phyloP scores from a whole-genome alignment of 2,113 vertebrate species.

The Pan paniscus region DNA sequence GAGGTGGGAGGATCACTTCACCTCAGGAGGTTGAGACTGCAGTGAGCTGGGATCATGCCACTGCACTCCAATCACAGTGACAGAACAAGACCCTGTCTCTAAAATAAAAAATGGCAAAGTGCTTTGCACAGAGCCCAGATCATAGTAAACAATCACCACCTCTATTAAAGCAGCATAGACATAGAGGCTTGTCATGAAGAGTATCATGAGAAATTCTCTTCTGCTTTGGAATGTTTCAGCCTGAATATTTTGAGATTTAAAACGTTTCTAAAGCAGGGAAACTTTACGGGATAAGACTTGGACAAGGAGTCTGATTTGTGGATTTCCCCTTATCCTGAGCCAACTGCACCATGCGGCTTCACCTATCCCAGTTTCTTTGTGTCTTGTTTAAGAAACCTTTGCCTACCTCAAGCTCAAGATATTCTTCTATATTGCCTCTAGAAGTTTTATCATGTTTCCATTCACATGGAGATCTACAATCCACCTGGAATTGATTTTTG shows the following conservation, averaged over 20 bases:
- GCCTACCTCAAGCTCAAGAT: background rate
- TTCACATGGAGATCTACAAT: background rate
- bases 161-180: background rate
- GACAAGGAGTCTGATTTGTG: background rate
- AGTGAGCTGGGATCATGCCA: too few species aligned
- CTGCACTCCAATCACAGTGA: too few species aligned
- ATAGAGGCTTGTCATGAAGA: background rate
- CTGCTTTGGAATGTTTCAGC: background rate
- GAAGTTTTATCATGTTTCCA: background rate
- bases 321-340: background rate
- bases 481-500: conserved; percentile 1
- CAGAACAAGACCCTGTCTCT: too few species aligned
- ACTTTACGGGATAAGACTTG: background rate
- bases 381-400: background rate
- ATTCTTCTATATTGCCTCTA: background rate
- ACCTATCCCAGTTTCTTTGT: background rate
- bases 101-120: background rate
- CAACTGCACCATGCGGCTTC: background rate
- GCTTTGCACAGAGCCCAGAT: background rate
- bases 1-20: too few species aligned
- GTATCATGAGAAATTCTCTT: background rate
- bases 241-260: background rate
- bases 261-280: background rate
- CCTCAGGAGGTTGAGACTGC: too few species aligned
- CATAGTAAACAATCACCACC: background rate